phyloP scores from a whole-genome alignment of 2,113 vertebrate species.

The Choloepus hoffmanni region DNA sequence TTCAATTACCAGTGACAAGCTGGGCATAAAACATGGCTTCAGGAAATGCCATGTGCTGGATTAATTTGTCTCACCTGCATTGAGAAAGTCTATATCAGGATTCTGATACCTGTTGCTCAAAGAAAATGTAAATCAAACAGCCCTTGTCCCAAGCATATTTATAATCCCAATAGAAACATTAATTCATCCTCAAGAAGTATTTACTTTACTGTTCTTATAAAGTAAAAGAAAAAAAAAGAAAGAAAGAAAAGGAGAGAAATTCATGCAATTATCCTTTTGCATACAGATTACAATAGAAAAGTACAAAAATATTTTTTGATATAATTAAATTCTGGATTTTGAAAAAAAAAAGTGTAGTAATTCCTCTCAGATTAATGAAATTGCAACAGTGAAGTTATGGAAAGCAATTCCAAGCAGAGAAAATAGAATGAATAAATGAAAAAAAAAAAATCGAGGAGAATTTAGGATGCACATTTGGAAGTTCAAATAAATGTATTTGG shows the following conservation, averaged over 20 bases:
- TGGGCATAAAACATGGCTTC: slow-evolving; percentile 37
- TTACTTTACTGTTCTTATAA: background rate
- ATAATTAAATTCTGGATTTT: background rate
- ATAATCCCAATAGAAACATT: background rate
- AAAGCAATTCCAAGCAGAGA: background rate
- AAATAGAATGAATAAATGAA: background rate
- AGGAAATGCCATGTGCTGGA: background rate
- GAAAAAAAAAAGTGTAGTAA: background rate
- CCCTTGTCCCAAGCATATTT: background rate
- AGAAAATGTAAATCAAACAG: slow-evolving; percentile 40
- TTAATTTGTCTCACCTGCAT: slow-evolving; percentile 49
- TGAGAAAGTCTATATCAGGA: slow-evolving; percentile 46
- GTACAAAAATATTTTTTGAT: background rate
- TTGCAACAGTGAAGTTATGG: background rate
- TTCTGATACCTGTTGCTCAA: background rate
- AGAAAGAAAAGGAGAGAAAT: background rate
- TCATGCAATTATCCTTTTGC: background rate
- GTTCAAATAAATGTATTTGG: background rate
- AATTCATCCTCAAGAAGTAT: background rate
- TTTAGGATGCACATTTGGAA: background rate
- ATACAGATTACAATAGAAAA: background rate
- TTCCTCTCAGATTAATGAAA: background rate
- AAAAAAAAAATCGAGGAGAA: background rate
- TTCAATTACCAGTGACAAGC: slow-evolving; percentile 66
- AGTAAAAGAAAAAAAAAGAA: background rate